Evolutionary conservation across 2,888 invertebrate species (phyloP), one percentile per base, ranked within the genome.

Genomic region (Aproaerema taeniolella): DNA sequence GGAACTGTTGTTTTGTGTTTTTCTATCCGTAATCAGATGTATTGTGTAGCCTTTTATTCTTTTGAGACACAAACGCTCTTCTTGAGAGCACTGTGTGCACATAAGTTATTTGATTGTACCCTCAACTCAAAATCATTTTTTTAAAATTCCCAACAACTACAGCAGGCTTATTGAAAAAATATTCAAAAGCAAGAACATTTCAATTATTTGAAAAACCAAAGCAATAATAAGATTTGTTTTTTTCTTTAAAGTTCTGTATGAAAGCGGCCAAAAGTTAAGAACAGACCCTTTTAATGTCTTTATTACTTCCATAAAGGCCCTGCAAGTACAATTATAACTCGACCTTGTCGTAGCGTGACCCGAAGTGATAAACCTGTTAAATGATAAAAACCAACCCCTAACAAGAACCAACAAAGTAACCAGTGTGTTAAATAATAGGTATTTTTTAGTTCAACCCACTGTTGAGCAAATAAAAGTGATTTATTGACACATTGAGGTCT

Each of bases 391-490:
- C 20, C 8, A 50, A 25, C 12, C 30, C 26, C 31, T 53, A 56
- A 59, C 59, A 51, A 56, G 56, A 53, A 58, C 47, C 43, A 48
- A 62, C 53, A 52, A 53, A 53, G 57, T 62, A 59, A 42, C 39
- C 42, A 42, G 26, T 28, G 10, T 29, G n/a, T 12, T 53, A 53
- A 65, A 59, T 64, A 61, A 64, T 59, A 54, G 39, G 53, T 54
- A 56, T 59, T 59, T 59, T 51, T 30, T 53, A 53, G 45, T 50
- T 52, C 45, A 43, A 43, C 43, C 36, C 41, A 39, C 50, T 48
- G 53, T 50, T 61, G 52, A 58, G 54, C 57, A 67, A 69, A 70
- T 62, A 66, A 58, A 61, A 54, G 46, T 59, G 55, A 66, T 68
- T 67, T 65, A 65, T 56, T 8, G 17, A n/a, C 12, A 26, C 25